Percentiles rank a stretch among this genome's conserved stretches.
Evolutionary conservation across 2,797 vertebrate genomes (phyloP).

Genomic region (Etheostoma perlongum): DNA sequence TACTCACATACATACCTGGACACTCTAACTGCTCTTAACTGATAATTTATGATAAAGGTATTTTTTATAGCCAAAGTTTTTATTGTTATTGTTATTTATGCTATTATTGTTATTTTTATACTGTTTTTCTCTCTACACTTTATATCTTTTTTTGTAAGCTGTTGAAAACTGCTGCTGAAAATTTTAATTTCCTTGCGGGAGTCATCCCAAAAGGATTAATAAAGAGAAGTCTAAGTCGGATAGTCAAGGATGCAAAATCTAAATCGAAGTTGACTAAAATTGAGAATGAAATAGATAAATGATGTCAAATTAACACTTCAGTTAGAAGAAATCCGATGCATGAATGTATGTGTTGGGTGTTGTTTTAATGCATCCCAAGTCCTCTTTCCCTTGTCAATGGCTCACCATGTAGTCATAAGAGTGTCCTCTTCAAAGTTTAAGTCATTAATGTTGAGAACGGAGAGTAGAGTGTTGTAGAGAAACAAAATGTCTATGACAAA

Average conservation of each 20-base stretch:
- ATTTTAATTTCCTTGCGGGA: too few species aligned
- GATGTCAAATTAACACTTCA: background rate
- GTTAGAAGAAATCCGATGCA: background rate
- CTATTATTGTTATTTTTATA: too few species aligned
- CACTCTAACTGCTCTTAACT: too few species aligned
- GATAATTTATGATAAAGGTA: too few species aligned
- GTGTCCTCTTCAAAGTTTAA: slow-evolving; percentile 29
- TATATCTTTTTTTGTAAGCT: too few species aligned
- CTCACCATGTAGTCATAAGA: slow-evolving; percentile 11
- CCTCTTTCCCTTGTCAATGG: slow-evolving; percentile 22
- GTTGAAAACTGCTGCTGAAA: too few species aligned
- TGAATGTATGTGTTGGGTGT: background rate
- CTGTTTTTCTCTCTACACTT: too few species aligned
- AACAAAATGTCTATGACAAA: slow-evolving; percentile 35
- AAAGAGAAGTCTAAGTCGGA: background rate
- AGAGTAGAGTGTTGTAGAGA: slow-evolving; percentile 24
- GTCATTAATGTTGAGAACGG: slow-evolving; percentile 35
- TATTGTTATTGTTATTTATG: too few species aligned
- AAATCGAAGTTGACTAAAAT: background rate
- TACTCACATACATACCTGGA: too few species aligned
- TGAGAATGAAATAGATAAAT: background rate
- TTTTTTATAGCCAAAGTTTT: too few species aligned
- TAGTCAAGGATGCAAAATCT: background rate
- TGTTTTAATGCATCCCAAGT: slow-evolving; percentile 17
- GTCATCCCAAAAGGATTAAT: too few species aligned